Base-by-base conservation (phyloP, 2,797 vertebrate genomes). In the Eulemur albifrons region DNA sequence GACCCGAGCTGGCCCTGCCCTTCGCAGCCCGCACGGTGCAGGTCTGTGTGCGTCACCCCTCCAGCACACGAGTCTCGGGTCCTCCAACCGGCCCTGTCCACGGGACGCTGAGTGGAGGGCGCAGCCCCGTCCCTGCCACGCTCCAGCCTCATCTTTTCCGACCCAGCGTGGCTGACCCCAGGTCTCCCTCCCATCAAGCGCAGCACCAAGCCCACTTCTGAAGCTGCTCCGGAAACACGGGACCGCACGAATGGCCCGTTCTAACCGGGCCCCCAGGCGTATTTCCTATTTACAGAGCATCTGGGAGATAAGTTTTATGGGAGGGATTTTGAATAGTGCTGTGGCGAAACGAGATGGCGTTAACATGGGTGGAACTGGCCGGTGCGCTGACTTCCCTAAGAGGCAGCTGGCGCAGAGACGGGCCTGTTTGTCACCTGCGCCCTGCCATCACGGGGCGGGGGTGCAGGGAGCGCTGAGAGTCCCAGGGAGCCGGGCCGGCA, bases 281-380 rank as follows among this genome's bases (percentile, higher is more conserved):
- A 97, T 97, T 98, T 97, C 97, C 97, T 89, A 90, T 97, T 97
- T 93, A 96, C 84, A 77, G 96, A 97, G 96, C 97, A 97, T 98
- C 97, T 97, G 97, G 98, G 96, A 95, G 97, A 98, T 57, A 52
- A 91, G 92, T 97, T 98, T 98, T 97, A 97, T 97, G 96, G 97
- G 95, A 97, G 92, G 95, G 96, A 96, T 98, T 98, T 98, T 98
- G 98, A 98, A 98, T 98, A 98, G 97, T 76, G 82, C 21, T 77
- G 94, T 97, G 98, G 98, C 97, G 97, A 96, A 98, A 96, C 82
- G 67, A 65, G 84, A 94, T 63, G 0, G 95, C 96, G 96, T 97
- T 98, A 97, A 96, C 96, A 96, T 88, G 97, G 98, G 95, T 93
- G 83, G 97, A 95, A 97, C 90, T 97, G 97, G 97, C 97, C 94